Base-by-base conservation (phyloP, 2,113 vertebrate genomes). In the Toxotes jaculatrix region DNA sequence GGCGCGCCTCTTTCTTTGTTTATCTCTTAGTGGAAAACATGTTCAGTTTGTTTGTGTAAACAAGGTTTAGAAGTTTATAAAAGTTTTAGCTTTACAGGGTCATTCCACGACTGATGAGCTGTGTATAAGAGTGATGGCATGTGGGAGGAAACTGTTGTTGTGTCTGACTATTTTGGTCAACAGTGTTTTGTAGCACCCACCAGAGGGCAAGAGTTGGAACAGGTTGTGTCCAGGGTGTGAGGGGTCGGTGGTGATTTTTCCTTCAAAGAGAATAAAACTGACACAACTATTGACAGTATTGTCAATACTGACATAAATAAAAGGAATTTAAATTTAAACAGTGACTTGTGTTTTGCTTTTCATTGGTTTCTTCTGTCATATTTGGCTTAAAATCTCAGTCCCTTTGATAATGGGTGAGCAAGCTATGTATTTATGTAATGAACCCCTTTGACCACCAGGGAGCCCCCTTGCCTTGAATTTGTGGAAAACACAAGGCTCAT, bases 401-500 rank as follows among this genome's bases (percentile, higher is more conserved):
- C 51, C 51, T n/a, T 53, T 53, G 49, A n/a, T 1, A n/a, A 34
- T 38, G 60, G 19, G 36, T 3, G 5, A n/a, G 7, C 14, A 49
- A 19, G 7, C 21, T 8, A 7, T 38, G 0, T 63, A n/a, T 38
- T 67, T 38, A 27, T 43, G 51, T 65, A 63, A 65, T 66, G 14
- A 7, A 16, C 42, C 0, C 0, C 10, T 19, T 32, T 51, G 23
- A 64, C 79, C 81, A 77, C 75, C 4, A 85, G 86, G 47, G n/a
- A 67, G 36, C 1, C 7, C 0, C 31, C 62, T 82, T 49, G 3
- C 7, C 19, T 51, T 63, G 1, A 59, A 13, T 64, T 7, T 59
- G 40, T 13, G 1, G 2, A 32, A n/a, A 31, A 74, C 1, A n/a
- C 21, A 21, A 42, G 1, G 1, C 34, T 3, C 9, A 7, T 32